Evolutionary conservation across 2,888 invertebrate genomes (phyloP).

Genomic region (Drosophila putrida): DNA sequence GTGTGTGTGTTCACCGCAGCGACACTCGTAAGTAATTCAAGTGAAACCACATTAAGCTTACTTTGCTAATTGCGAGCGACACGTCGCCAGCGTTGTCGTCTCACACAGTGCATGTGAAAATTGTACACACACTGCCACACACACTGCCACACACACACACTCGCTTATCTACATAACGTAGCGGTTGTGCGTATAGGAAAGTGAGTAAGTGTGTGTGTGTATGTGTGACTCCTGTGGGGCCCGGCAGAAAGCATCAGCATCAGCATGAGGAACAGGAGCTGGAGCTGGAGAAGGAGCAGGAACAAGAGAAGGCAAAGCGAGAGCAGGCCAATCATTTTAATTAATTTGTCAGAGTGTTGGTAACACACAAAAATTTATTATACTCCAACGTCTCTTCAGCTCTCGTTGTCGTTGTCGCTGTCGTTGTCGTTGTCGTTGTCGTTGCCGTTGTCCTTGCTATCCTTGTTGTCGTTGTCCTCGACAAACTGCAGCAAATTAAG

Average conservation of each 20-base stretch:
- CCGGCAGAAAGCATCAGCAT: slow-evolving; percentile 14
- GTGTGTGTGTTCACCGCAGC: slow-evolving; percentile 44
- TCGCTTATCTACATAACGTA: slow-evolving; percentile 70
- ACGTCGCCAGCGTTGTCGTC: slow-evolving; percentile 62
- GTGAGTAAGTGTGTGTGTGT: no score
- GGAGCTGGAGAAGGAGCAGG: not conserved
- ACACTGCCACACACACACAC: slow-evolving; percentile 10
- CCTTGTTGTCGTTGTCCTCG: slow-evolving; percentile 22
- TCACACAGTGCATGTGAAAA: slow-evolving; percentile 19
- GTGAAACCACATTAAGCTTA: slow-evolving; percentile 83
- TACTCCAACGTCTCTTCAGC: slow-evolving; percentile 62
- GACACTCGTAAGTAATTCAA: slow-evolving; percentile 81
- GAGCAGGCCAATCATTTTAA: slow-evolving; percentile 83
- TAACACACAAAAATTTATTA: slow-evolving; percentile 80
- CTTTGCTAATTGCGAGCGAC: slow-evolving; percentile 84
- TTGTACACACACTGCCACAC: slow-evolving; percentile 8
- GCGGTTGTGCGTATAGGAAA: slow-evolving; percentile 38
- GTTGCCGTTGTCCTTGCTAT: slow-evolving; percentile 14
- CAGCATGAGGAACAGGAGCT: not conserved
- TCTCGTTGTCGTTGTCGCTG: slow-evolving; percentile 1
- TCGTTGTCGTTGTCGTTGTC: slow-evolving; percentile 11
- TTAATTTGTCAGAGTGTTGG: slow-evolving; percentile 84
- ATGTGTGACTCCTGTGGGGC: slow-evolving; percentile 29
- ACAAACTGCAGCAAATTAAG: slow-evolving; percentile 72
- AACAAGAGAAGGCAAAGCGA: slow-evolving; percentile 15